Evolutionary conservation across 2,888 invertebrate species (phyloP).

Genomic region (Empis livida): DNA sequence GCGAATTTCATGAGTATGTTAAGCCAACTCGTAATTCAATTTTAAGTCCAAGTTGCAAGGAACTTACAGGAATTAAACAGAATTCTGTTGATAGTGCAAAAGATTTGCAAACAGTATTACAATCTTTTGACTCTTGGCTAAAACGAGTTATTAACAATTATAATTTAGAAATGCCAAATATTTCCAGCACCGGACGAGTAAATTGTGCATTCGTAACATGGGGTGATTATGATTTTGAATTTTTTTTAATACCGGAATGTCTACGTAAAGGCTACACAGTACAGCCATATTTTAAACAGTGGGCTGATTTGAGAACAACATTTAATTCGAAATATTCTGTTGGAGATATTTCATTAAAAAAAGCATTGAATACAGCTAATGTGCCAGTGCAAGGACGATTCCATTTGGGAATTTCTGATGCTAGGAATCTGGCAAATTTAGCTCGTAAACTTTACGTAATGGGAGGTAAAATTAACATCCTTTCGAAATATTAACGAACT

Average conservation of each 20-base stretch:
- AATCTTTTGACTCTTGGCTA: conserved; percentile 44
- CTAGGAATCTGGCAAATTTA: conserved; percentile 45
- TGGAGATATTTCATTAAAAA: conserved; percentile 36
- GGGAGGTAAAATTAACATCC: conserved; percentile 27
- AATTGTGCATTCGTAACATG: conserved; percentile 44
- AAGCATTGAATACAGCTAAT: conserved; percentile 43
- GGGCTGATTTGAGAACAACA: conserved; percentile 45
- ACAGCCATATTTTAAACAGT: conserved; percentile 40
- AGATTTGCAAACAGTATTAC: conserved; percentile 38
- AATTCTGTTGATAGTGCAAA: conserved; percentile 39
- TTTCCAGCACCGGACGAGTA: conserved; percentile 24
- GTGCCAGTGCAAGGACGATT: conserved; percentile 44
- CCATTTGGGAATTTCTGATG: conserved; percentile 49
- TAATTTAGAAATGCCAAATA: conserved; percentile 28
- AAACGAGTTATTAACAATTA: conserved; percentile 30
- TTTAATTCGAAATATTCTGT: conserved; percentile 43
- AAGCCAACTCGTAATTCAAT: conserved; percentile 44
- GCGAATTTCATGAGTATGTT: conserved; percentile 48
- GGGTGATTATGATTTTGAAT: conserved; percentile 50
- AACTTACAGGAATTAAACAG: conserved; percentile 47
- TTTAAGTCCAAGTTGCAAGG: conserved; percentile 44
- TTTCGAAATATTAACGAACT: no score
- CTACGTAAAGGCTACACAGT: conserved; percentile 42
- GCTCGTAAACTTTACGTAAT: conserved; percentile 43
- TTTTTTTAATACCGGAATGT: conserved; percentile 45